These are phyloP conservation scores for Stenurella melanura DNA, from an alignment of 2,888 invertebrate genomes.

Conservation along the genomic window DNA sequence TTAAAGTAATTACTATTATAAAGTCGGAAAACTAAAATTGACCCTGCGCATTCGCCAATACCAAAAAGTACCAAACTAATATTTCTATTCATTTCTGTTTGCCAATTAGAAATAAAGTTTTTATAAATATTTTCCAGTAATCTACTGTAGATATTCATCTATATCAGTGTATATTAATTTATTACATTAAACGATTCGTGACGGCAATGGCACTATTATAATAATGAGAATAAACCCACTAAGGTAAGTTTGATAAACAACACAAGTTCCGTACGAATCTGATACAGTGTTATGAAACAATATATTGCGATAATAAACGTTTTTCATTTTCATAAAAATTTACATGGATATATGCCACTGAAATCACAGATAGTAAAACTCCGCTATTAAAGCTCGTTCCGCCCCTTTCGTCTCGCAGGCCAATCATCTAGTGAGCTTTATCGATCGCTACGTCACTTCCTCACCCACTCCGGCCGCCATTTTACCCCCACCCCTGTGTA, in stretches of 20 bases:
- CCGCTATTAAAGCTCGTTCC: conserved; percentile 66
- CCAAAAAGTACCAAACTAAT: neutral
- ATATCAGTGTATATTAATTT: neutral
- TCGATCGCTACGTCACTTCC: conserved; percentile 73
- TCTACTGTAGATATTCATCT: neutral
- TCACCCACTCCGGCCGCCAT: conserved; percentile 71
- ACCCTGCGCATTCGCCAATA: neutral
- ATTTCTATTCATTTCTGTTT: neutral
- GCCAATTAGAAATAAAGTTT: neutral
- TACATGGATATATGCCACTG: conserved; percentile 50
- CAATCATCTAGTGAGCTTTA: conserved; percentile 71
- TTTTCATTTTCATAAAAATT: conserved; percentile 44
- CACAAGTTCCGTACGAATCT: neutral
- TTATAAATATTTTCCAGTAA: neutral
- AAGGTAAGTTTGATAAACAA: neutral
- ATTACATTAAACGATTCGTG: neutral
- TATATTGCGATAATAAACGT: conserved; percentile 35
- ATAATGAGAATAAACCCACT: neutral
- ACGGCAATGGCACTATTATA: neutral
- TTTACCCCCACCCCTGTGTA: conserved; percentile 66
- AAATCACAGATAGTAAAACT: conserved; percentile 70
- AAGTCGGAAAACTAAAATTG: neutral
- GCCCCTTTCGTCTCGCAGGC: conserved; percentile 66
- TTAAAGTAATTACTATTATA: neutral
- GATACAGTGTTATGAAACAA: conserved; percentile 34